Evolutionary conservation across 1,140 invertebrate genomes (phyloP).

Genomic region (Cryptotermes secundus): DNA sequence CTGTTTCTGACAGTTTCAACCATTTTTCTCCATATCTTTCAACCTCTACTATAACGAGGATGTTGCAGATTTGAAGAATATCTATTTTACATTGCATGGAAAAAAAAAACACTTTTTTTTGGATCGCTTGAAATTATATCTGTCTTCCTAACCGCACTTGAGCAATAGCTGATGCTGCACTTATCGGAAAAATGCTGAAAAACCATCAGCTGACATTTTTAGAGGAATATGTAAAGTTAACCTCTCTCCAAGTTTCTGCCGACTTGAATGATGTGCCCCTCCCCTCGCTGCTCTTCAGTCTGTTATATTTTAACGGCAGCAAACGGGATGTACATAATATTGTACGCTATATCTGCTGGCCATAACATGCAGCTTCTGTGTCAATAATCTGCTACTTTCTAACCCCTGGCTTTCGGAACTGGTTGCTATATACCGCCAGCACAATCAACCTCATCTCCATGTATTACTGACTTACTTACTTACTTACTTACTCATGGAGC

Average conservation of each 20-base stretch:
- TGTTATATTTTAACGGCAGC: not conserved
- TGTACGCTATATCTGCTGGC: not conserved
- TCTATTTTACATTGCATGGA: constrained; percentile 8
- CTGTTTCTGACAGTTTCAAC: not conserved
- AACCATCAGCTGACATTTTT: constrained; percentile 19
- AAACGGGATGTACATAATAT: not conserved
- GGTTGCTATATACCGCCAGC: not conserved
- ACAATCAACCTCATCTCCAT: not conserved
- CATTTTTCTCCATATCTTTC: not conserved
- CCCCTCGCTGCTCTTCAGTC: not conserved
- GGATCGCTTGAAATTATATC: not conserved
- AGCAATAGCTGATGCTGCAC: constrained; percentile 16
- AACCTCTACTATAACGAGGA: not conserved
- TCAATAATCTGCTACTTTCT: not conserved
- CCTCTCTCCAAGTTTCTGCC: not conserved
- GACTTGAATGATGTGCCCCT: not conserved
- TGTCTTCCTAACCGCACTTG: not conserved
- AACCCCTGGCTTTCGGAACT: not conserved
- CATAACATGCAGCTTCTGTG: not conserved
- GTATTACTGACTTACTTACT: no score
- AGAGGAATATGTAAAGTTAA: constrained; percentile 10
- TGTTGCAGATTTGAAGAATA: not conserved
- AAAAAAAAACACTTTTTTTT: not conserved
- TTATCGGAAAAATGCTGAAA: constrained; percentile 25
- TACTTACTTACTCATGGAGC: no score